A percentile compares a stretch with the other conserved stretches of the same genome.
These are phyloP conservation scores for Hypomecis punctinalis DNA, from an alignment of 2,888 invertebrate species.

Conservation along the genomic window DNA sequence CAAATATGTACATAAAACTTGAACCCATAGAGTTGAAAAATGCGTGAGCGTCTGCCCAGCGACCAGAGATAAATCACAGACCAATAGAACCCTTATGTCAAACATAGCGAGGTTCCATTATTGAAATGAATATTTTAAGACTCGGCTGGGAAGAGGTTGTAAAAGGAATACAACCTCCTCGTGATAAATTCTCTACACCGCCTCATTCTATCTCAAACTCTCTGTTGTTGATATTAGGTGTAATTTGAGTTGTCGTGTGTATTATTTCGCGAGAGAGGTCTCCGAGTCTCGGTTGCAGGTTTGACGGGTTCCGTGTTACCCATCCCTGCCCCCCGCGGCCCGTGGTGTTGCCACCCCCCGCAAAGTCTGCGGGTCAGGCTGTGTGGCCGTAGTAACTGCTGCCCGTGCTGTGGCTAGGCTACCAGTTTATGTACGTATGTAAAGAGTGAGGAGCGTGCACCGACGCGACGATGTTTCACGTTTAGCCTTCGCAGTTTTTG, in stretches of 20 bases:
- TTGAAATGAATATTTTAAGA: constrained; percentile 66
- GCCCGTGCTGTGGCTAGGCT: constrained; percentile 19
- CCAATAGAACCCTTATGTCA: constrained; percentile 71
- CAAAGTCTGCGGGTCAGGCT: constrained; percentile 62
- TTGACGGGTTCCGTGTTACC: constrained; percentile 83
- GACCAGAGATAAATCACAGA: constrained; percentile 50
- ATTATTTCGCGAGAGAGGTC: constrained; percentile 76
- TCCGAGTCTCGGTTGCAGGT: constrained; percentile 71
- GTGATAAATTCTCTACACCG: constrained; percentile 8
- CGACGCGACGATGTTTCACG: constrained; percentile 42
- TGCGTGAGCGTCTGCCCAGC: constrained; percentile 6
- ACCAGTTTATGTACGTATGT: constrained; percentile 55
- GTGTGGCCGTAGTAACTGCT: constrained; percentile 35
- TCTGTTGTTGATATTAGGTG: constrained; percentile 35
- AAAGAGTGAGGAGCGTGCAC: constrained; percentile 54
- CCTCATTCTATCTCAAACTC: constrained; percentile 8
- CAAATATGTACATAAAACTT: constrained; percentile 36
- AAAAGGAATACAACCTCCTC: constrained; percentile 65
- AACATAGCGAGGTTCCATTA: constrained; percentile 67
- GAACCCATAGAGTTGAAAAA: constrained; percentile 33
- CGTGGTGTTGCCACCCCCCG: constrained; percentile 46
- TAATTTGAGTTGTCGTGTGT: constrained; percentile 39
- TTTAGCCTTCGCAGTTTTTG: constrained; percentile 32
- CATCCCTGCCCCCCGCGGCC: constrained; percentile 54
- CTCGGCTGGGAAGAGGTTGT: constrained; percentile 62